A percentile compares a stretch with the other conserved stretches of the same genome.
These are phyloP conservation scores for Lasioglossum leucozonium DNA, from an alignment of 2,888 invertebrate species.

Conservation along the genomic window DNA sequence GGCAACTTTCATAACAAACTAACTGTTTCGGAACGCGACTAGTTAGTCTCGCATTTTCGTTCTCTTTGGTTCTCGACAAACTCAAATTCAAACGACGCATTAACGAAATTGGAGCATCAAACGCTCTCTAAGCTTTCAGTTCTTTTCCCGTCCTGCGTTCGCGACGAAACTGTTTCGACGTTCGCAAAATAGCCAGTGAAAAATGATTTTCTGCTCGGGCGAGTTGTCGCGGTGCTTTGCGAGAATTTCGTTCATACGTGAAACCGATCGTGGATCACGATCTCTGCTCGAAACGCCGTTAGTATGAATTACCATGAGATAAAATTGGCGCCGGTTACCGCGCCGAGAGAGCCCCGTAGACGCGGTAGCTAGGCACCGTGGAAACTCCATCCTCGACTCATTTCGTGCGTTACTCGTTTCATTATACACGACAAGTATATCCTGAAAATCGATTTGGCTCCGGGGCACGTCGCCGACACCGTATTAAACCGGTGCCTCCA, in stretches of 20 bases:
- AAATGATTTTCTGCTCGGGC: not conserved
- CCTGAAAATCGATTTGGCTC: slow-evolving; percentile 47
- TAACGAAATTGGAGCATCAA: not conserved
- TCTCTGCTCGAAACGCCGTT: not conserved
- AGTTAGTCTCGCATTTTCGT: not conserved
- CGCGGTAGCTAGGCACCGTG: not conserved
- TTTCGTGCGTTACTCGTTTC: slow-evolving; percentile 49
- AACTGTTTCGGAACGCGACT: not conserved
- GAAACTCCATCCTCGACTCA: slow-evolving; percentile 21
- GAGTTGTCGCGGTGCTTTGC: not conserved
- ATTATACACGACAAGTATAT: slow-evolving; percentile 50
- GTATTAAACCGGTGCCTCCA: slow-evolving; percentile 40
- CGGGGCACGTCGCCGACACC: slow-evolving; percentile 19
- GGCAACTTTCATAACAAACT: not conserved
- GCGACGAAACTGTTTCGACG: too few species aligned
- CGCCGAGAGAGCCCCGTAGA: not conserved
- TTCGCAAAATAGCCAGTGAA: not conserved
- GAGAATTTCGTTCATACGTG: not conserved
- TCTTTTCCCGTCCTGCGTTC: too few species aligned
- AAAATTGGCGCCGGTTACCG: slow-evolving; percentile 2
- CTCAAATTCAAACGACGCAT: not conserved
- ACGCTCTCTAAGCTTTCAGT: not conserved
- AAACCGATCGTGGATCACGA: not conserved
- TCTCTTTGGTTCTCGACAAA: not conserved
- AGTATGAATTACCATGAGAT: slow-evolving; percentile 39